A percentile compares a stretch with the other conserved stretches of the same genome.
Evolutionary conservation across 37 sponge, comb jelly and placozoan species (phyloP).

Genomic region (Eunapius fragilis): DNA sequence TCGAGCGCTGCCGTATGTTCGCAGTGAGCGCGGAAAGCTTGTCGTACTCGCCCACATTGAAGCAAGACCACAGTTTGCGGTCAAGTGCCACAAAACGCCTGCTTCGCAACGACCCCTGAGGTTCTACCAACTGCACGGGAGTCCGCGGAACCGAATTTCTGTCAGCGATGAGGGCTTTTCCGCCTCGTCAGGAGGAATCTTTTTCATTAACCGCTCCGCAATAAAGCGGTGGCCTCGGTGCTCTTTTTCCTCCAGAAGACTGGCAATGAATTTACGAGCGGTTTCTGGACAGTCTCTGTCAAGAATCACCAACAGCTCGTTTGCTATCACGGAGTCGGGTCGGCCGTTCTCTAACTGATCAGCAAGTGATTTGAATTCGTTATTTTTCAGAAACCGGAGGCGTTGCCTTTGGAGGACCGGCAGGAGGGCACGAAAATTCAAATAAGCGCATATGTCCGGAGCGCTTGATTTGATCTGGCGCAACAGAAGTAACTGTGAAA

Average conservation of each 20-base stretch:
- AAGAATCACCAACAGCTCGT: background rate
- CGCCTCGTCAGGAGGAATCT: background rate
- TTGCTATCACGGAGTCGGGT: background rate
- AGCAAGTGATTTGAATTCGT: background rate
- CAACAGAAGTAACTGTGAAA: background rate
- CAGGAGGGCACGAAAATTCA: background rate
- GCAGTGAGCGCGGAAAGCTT: background rate
- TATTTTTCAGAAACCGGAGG: background rate
- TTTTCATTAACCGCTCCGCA: constrained; percentile 1
- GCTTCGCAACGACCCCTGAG: background rate
- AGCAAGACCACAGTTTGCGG: background rate
- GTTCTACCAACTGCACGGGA: background rate
- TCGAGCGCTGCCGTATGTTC: background rate
- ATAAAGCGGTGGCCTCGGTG: background rate
- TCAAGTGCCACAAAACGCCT: background rate
- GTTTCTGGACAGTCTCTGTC: background rate
- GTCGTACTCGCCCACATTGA: background rate
- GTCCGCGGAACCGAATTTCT: background rate
- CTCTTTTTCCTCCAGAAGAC: constrained; percentile 1
- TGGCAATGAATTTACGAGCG: constrained; percentile 1
- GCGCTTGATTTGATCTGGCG: background rate
- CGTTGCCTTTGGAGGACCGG: background rate
- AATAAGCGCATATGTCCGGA: background rate
- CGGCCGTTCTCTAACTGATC: background rate
- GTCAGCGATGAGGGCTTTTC: background rate